These are phyloP conservation scores for Bubo blakistoni DNA, from an alignment of 2,113 vertebrate genomes.

Conservation along the genomic window DNA sequence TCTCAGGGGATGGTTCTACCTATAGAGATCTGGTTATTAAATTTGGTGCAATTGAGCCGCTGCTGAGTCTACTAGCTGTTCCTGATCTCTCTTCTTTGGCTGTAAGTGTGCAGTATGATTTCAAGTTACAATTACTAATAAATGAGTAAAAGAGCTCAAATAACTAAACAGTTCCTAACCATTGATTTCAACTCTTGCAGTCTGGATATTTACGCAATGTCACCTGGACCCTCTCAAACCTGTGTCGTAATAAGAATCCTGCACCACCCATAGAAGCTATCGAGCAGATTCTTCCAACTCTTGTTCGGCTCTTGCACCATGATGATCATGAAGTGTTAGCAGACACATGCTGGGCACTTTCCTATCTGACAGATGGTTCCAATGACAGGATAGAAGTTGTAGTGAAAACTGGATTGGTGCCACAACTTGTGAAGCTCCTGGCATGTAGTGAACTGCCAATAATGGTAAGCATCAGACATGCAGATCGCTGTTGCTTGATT, in stretches of 20 bases:
- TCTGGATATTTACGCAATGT: slow-evolving; percentile 89
- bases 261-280: slow-evolving; percentile 87
- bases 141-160: background rate
- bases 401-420: slow-evolving; percentile 84
- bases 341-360: slow-evolving; percentile 92
- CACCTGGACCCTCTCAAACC: slow-evolving; percentile 95
- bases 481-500: background rate
- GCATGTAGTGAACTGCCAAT: slow-evolving; percentile 81
- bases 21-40: slow-evolving; percentile 91
- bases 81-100: slow-evolving; percentile 82
- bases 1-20: slow-evolving; percentile 85
- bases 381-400: slow-evolving; percentile 93
- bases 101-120: slow-evolving; percentile 73
- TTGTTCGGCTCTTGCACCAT: slow-evolving; percentile 81
- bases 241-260: slow-evolving; percentile 98
- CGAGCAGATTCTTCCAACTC: slow-evolving; percentile 85
- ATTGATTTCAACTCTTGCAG: slow-evolving; percentile 46
- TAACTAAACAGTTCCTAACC: background rate
- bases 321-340: slow-evolving; percentile 84
- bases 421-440: slow-evolving; percentile 86
- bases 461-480: slow-evolving; percentile 72
- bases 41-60: slow-evolving; percentile 81
- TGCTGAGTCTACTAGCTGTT: slow-evolving; percentile 80
- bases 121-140: background rate
- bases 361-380: slow-evolving; percentile 88